These are phyloP conservation scores for Drosophila serrata DNA, from an alignment of 1,140 invertebrate species.

Conservation along the genomic window DNA sequence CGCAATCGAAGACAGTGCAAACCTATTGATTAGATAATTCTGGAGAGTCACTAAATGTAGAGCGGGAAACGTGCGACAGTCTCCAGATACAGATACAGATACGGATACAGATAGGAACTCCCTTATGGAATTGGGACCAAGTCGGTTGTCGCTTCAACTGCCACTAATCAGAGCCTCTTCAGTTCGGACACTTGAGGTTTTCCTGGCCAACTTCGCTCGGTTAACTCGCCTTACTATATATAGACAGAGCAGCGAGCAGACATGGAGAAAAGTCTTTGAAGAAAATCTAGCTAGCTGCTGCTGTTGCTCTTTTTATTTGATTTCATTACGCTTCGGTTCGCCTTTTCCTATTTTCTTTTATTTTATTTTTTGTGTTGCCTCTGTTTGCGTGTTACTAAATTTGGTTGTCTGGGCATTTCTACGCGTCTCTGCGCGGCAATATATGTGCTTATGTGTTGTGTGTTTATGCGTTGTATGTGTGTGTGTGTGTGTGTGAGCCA, in stretches of 20 bases:
- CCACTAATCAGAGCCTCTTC: conserved; percentile 72
- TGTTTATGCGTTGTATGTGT: conserved; percentile 55
- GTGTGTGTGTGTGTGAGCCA: conserved; percentile 49
- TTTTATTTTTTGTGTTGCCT: conserved; percentile 26
- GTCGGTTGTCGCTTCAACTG: conserved; percentile 29
- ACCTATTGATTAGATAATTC: conserved; percentile 82
- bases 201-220: conserved; percentile 26
- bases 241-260: conserved; percentile 47
- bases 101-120: conserved; percentile 25
- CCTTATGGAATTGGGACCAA: conserved; percentile 60
- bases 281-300: conserved; percentile 56
- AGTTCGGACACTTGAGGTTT: conserved; percentile 64
- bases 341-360: conserved; percentile 27
- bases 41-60: conserved; percentile 36
- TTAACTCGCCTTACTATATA: conserved; percentile 61
- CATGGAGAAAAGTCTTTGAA: conserved; percentile 74
- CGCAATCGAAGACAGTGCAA: conserved; percentile 68
- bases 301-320: conserved; percentile 71
- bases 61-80: conserved; percentile 42
- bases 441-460: conserved; percentile 32
- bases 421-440: conserved; percentile 27
- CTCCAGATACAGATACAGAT: conserved; percentile 38
- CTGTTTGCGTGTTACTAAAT: conserved; percentile 74
- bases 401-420: conserved; percentile 81
- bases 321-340: conserved; percentile 68